These are phyloP conservation scores for Alviniconcha marisindica DNA, from an alignment of 1,140 invertebrate genomes.

Conservation along the genomic window DNA sequence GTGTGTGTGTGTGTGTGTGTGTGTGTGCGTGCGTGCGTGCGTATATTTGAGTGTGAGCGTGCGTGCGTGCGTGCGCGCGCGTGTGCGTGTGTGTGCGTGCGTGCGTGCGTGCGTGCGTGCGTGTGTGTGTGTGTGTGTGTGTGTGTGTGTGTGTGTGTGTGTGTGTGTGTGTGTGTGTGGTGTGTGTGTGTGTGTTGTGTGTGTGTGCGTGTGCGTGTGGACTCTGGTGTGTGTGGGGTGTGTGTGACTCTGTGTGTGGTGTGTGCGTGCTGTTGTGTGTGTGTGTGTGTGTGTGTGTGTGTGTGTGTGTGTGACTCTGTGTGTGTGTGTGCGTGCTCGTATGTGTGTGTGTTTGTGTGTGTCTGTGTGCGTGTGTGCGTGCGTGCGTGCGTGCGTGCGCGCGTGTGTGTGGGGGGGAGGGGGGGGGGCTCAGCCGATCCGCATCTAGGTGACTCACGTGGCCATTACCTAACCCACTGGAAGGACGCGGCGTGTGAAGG, in stretches of 20 bases:
- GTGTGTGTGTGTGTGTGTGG: slow-evolving; percentile 11
- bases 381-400: background rate
- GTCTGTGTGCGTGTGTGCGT: background rate
- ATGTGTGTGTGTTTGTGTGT: background rate
- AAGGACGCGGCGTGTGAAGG: no score
- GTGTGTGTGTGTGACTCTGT: background rate
- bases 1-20: slow-evolving; percentile 5
- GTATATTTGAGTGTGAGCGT: background rate
- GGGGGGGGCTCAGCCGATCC: no score
- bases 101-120: background rate
- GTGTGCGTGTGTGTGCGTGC: background rate
- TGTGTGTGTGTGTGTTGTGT: background rate
- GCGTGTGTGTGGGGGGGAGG: no score
- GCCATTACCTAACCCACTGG: no score
- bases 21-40: background rate
- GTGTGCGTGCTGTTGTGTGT: background rate
- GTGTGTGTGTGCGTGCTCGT: background rate
- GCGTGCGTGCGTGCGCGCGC: background rate
- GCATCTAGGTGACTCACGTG: no score
- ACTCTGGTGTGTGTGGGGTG: background rate
- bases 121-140: slow-evolving; percentile 13
- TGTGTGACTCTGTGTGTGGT: no score
- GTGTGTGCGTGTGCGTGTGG: background rate
- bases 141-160: slow-evolving; percentile 6
- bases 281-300: background rate